Percentiles rank a stretch among this genome's conserved stretches.
These are phyloP conservation scores for Ptilonorhynchus violaceus DNA, from an alignment of 2,113 vertebrate species.

Conservation along the genomic window DNA sequence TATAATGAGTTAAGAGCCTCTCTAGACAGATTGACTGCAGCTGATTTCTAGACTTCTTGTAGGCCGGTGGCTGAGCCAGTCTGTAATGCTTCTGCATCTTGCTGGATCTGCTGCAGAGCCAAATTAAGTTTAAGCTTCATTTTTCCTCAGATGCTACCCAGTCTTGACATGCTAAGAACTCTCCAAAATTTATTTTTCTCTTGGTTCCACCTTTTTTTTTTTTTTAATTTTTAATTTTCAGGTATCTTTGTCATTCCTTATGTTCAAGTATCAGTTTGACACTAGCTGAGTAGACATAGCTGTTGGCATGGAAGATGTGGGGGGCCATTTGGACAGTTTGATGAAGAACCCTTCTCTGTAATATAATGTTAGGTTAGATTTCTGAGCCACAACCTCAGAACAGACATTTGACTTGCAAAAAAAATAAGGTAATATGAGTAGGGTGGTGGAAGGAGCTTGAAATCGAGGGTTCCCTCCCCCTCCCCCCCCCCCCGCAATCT, in stretches of 20 bases:
- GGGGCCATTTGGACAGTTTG: not conserved
- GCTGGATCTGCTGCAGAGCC: not conserved
- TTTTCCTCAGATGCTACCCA: not conserved
- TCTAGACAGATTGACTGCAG: not conserved
- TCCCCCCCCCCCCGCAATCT: too few relatives aligned
- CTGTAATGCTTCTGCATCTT: not conserved
- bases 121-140: not conserved
- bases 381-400: not conserved
- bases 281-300: not conserved
- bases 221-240: too few relatives aligned
- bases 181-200: not conserved
- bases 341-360: not conserved
- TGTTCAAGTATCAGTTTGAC: not conserved
- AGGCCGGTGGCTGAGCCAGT: not conserved
- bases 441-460: not conserved
- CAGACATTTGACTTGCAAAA: not conserved
- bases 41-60: not conserved
- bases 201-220: not conserved
- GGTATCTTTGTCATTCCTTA: not conserved
- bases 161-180: not conserved
- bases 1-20: not conserved
- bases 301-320: not conserved
- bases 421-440: not conserved
- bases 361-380: not conserved
- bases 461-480: accelerated